Percentiles rank a stretch among this genome's conserved stretches.
phyloP scores from a whole-genome alignment of 2,797 vertebrate species.

The Rhinichthys osculus region DNA sequence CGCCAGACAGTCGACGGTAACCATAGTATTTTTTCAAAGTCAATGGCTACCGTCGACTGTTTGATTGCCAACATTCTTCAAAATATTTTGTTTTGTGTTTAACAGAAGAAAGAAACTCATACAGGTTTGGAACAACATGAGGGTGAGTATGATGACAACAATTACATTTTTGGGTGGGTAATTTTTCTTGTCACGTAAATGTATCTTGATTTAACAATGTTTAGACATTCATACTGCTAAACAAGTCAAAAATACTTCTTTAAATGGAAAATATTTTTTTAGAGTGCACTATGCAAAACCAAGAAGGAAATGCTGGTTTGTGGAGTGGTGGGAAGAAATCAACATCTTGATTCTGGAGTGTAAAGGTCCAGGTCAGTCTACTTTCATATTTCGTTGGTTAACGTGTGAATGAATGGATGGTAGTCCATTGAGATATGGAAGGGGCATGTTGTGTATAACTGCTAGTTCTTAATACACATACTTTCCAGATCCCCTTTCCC shows the following conservation, averaged over 20 bases:
- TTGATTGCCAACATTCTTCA: not conserved
- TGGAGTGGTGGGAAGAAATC: not conserved
- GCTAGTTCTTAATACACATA: conserved; percentile 29
- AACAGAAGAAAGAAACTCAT: not conserved
- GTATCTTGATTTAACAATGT: not conserved
- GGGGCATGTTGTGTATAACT: conserved; percentile 25
- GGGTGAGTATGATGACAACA: not conserved
- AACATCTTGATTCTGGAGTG: not conserved
- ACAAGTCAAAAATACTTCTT: not conserved
- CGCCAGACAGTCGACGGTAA: not conserved
- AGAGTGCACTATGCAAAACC: not conserved
- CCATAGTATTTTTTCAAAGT: too few species aligned
- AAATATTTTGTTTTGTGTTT: not conserved
- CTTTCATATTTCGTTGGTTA: not conserved
- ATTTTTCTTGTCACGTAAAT: not conserved
- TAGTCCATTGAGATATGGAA: not conserved
- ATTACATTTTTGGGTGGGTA: not conserved
- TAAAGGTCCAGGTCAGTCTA: conserved; percentile 20
- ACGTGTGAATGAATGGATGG: conserved; percentile 10
- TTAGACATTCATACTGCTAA: not conserved
- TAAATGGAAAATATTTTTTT: not conserved
- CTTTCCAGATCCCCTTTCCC: conserved; percentile 13
- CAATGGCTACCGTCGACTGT: not conserved
- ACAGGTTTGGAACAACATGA: not conserved
- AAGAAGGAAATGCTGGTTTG: not conserved